Evolutionary conservation across 2,113 vertebrate genomes (phyloP), one percentile per base, ranked within the genome.

Genomic region (Paradoxurus hermaphroditus): DNA sequence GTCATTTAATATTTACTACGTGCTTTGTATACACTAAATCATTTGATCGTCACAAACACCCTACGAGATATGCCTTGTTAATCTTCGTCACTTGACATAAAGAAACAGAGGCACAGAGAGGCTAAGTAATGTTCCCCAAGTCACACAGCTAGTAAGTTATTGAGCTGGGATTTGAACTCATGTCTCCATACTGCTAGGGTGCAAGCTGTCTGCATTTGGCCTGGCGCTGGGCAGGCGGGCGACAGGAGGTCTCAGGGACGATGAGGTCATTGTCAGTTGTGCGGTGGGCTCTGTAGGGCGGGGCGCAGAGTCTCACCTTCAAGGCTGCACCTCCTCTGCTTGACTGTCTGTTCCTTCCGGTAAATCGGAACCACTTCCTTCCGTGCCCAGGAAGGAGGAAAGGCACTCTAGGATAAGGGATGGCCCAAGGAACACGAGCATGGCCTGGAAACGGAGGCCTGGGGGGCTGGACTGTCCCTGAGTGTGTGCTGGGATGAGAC

Each of bases 201-300:
- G 29, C 15, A 5, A 13, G n/a, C 34, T 59, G 4, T 65, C 44
- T 56, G 59, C 39, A 25, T 7, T 19, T 41, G 44, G 65, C 72
- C 49, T 39, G 36, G 75, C 4, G 34, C 7, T 31, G 25, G 25
- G 15, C 31, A 4, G 16, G 39, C 0, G 16, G 72, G 41, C 49
- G 41, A 62, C 3, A 0, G 7, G 59, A 31, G 1, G 0, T 51
- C 27, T 4, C 59, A n/a, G 34, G 79, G 29, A 11, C 4, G 0
- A 65, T 0, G 36, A 34, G 15, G 3, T 53, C 31, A 16, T 19
- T 23, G 19, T 46, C 25, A 15, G 36, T 75, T 86, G 81, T 19
- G 9, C 1, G 1, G 9, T n/a, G 39, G 63, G 34, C 23, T 53
- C 85, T 44, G 9, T 27, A 41, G 27, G 14, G 68, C 0, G 41